Conservation (phyloP, 2,888 invertebrate genomes). For the Melanostoma scalare region DNA sequence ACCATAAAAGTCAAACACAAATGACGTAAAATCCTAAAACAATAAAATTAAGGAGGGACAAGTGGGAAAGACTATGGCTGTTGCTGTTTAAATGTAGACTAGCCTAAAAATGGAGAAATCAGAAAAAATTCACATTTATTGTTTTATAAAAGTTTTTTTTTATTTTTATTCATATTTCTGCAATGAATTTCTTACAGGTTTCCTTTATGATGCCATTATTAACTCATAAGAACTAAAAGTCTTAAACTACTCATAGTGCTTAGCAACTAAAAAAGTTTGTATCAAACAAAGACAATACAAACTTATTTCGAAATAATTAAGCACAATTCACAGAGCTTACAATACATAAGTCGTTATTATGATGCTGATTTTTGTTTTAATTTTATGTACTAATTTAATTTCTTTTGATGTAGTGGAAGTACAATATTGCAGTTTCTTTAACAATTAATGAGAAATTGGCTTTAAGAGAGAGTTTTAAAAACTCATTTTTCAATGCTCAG, state of each 20-base stretch:
- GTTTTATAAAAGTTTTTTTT: not conserved
- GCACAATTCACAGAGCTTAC: not conserved
- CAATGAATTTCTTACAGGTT: slow-evolving; percentile 32
- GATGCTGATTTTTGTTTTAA: not conserved
- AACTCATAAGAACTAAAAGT: too few relatives aligned
- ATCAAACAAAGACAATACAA: slow-evolving; percentile 31
- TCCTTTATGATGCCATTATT: slow-evolving; percentile 18
- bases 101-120: too few relatives aligned
- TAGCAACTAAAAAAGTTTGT: slow-evolving; percentile 32
- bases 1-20: too few relatives aligned
- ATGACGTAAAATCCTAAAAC: too few relatives aligned
- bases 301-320: slow-evolving; percentile 33
- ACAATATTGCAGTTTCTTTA: not conserved
- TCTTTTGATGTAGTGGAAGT: slow-evolving; percentile 3
- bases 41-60: too few relatives aligned
- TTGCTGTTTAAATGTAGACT: too few relatives aligned
- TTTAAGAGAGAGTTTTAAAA: slow-evolving; percentile 1
- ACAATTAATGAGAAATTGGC: slow-evolving; percentile 30
- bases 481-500: not conserved
- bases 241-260: not conserved
- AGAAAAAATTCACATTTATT: slow-evolving; percentile 11
- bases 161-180: slow-evolving; percentile 39
- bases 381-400: slow-evolving; percentile 2
- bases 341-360: slow-evolving; percentile 12
- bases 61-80: too few relatives aligned